Conservation (phyloP, 2,888 invertebrate species). For the Hybos culiciformis region DNA sequence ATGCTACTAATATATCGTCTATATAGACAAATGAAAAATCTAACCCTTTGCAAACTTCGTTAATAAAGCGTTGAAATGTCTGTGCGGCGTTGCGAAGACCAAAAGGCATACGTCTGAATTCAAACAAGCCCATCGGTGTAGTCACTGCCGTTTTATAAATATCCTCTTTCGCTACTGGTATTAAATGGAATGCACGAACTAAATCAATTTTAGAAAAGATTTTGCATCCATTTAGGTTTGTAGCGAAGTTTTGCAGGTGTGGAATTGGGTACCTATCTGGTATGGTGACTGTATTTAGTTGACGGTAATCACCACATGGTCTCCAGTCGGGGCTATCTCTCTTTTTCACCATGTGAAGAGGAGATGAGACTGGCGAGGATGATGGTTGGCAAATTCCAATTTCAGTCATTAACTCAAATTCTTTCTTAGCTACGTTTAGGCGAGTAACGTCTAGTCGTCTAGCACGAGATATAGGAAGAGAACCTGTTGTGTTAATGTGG, state of each 20-base stretch:
- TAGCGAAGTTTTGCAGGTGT: slow-evolving; percentile 2
- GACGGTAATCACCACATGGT: slow-evolving; percentile 6
- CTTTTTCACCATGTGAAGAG: slow-evolving; percentile 5
- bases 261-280: slow-evolving; percentile 7
- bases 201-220: slow-evolving; percentile 5
- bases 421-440: slow-evolving; percentile 1
- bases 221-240: not conserved
- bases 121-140: slow-evolving; percentile 26
- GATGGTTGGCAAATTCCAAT: slow-evolving; percentile 8
- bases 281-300: slow-evolving; percentile 2
- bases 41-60: not conserved
- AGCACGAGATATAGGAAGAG: not conserved
- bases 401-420: slow-evolving; percentile 3
- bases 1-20: not conserved
- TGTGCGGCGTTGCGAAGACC: not conserved
- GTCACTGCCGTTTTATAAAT: slow-evolving; percentile 14
- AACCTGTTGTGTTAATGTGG: not conserved
- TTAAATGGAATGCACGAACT: slow-evolving; percentile 2
- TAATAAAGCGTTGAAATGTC: not conserved
- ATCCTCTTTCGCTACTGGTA: slow-evolving; percentile 2
- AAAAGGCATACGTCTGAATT: slow-evolving; percentile 14
- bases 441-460: not conserved
- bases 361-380: not conserved
- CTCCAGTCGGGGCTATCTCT: slow-evolving; percentile 3
- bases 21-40: not conserved